Percentiles rank a stretch among this genome's conserved stretches.
phyloP scores from a whole-genome alignment of 1,140 invertebrate genomes.

The Zaprionus tsacasi region DNA sequence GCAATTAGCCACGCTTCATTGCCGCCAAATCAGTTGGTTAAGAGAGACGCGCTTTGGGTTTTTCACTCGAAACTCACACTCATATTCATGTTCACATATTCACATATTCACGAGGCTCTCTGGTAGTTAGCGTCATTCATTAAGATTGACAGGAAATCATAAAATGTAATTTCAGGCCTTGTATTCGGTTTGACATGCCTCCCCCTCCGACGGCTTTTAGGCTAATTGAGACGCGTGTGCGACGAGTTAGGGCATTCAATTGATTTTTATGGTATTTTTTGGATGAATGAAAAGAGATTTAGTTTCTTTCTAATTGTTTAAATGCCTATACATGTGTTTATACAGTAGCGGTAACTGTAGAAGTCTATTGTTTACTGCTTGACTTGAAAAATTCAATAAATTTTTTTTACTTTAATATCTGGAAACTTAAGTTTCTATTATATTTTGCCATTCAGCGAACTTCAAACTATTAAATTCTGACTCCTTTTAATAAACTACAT shows the following conservation, averaged over 20 bases:
- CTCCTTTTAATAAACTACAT: too few relatives aligned
- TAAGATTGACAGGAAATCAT: constrained; percentile 79
- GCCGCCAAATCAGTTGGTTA: constrained; percentile 65
- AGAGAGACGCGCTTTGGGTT: background rate
- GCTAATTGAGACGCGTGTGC: constrained; percentile 59
- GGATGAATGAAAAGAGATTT: background rate
- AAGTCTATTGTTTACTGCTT: too few relatives aligned
- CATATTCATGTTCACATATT: constrained; percentile 2
- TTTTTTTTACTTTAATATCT: too few relatives aligned
- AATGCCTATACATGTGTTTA: background rate
- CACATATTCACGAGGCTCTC: constrained; percentile 3
- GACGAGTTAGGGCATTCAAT: constrained; percentile 2
- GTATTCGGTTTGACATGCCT: constrained; percentile 33
- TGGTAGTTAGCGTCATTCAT: constrained; percentile 58
- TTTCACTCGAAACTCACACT: constrained; percentile 6
- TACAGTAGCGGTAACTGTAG: background rate
- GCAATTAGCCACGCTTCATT: constrained; percentile 77
- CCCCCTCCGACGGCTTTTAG: constrained; percentile 33
- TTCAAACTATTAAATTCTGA: too few relatives aligned
- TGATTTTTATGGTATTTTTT: constrained; percentile 13
- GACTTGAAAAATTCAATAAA: too few relatives aligned
- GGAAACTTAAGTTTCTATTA: too few relatives aligned
- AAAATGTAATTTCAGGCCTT: constrained; percentile 70
- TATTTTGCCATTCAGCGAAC: too few relatives aligned
- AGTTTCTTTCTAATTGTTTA: background rate